phyloP scores from a whole-genome alignment of 2,888 invertebrate species.

The Lomographa bimaculata region DNA sequence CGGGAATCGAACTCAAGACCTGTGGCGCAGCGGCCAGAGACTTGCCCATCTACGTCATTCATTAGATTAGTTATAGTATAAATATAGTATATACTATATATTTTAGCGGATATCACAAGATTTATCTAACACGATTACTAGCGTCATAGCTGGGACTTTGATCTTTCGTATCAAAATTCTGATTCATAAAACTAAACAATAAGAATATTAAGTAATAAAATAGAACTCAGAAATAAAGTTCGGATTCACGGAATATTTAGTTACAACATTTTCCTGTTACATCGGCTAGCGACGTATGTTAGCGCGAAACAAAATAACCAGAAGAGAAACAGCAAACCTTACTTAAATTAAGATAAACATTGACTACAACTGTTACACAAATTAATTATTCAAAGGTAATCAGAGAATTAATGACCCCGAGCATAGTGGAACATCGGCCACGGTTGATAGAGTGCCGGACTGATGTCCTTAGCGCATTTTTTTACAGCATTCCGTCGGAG shows the following conservation, averaged over 20 bases:
- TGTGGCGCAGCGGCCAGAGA: too few relatives aligned
- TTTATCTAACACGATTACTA: too few relatives aligned
- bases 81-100: too few relatives aligned
- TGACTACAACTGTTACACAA: slow-evolving; percentile 34
- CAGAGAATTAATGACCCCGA: slow-evolving; percentile 59
- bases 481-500: slow-evolving; percentile 74
- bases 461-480: slow-evolving; percentile 75
- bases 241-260: slow-evolving; percentile 1
- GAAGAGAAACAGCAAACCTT: slow-evolving; percentile 4
- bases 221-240: neutral
- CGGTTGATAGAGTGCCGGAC: slow-evolving; percentile 60
- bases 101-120: too few relatives aligned
- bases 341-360: slow-evolving; percentile 12
- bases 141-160: neutral
- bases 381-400: slow-evolving; percentile 63
- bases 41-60: too few relatives aligned
- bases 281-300: neutral
- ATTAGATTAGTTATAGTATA: too few relatives aligned
- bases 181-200: slow-evolving; percentile 9
- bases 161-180: too few relatives aligned
- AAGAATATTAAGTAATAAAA: neutral
- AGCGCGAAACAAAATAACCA: slow-evolving; percentile 1
- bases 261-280: slow-evolving; percentile 20
- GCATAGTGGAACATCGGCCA: slow-evolving; percentile 50
- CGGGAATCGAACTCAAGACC: too few relatives aligned